Percentiles rank a stretch among this genome's conserved stretches.
phyloP scores from a whole-genome alignment of 2,113 vertebrate genomes.

The Proteles cristata region DNA sequence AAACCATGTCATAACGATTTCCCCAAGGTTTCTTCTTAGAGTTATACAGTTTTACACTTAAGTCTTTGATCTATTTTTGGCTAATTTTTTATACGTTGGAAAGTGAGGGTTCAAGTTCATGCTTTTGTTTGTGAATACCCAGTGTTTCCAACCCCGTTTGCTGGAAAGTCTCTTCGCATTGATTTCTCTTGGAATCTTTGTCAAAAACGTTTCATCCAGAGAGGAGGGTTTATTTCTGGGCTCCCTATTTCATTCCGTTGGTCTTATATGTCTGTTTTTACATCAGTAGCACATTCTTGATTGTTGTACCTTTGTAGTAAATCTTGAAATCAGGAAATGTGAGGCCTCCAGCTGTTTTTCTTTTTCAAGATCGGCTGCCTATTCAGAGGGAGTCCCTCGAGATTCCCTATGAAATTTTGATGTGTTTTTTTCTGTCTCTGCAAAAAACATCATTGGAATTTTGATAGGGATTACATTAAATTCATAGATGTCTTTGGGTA shows the following conservation, averaged over 20 bases:
- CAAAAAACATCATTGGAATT: background rate
- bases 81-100: background rate
- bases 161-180: background rate
- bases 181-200: background rate
- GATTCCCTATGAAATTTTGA: background rate
- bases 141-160: background rate
- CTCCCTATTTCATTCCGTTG: background rate
- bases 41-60: background rate
- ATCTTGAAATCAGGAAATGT: background rate
- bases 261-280: background rate
- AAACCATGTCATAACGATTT: background rate
- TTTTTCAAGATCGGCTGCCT: background rate
- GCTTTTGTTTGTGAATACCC: background rate
- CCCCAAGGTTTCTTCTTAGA: background rate
- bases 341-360: background rate
- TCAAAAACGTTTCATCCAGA: background rate
- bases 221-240: background rate
- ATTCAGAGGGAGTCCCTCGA: background rate
- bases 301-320: background rate
- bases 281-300: background rate
- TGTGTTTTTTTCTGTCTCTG: background rate
- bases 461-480: background rate
- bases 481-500: background rate
- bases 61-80: background rate
- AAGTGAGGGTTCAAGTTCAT: background rate